Percentiles rank a stretch among this genome's conserved stretches.
Evolutionary conservation across 2,888 invertebrate genomes (phyloP).

Genomic region (Trypoxylon attenuatum): DNA sequence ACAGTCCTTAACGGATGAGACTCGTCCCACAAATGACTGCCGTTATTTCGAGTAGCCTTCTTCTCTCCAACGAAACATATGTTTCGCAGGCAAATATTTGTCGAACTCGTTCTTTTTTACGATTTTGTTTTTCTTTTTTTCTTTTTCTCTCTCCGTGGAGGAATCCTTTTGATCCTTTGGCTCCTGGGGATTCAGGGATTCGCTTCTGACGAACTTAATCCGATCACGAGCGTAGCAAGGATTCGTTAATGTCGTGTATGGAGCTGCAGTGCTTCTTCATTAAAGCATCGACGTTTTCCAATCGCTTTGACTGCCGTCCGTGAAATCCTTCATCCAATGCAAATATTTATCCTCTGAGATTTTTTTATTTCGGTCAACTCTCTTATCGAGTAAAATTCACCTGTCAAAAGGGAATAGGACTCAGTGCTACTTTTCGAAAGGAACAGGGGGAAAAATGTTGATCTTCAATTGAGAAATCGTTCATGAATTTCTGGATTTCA

Average conservation of each 20-base stretch:
- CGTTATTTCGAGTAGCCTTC: background rate
- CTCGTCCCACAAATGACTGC: background rate
- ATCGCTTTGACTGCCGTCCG: background rate
- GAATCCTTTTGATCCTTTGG: no score
- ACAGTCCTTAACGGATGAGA: constrained; percentile 8
- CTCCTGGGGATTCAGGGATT: no score
- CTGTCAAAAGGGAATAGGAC: no score
- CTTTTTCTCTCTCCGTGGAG: background rate
- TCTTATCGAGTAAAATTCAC: no score
- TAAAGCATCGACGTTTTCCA: background rate
- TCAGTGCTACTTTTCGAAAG: no score
- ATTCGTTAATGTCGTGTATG: background rate
- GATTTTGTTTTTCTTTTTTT: background rate
- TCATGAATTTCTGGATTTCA: no score
- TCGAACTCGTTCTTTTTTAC: background rate
- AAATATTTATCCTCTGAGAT: background rate
- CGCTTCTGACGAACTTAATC: no score
- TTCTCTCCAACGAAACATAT: background rate
- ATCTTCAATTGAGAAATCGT: no score
- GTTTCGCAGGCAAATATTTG: background rate
- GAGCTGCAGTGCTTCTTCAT: background rate
- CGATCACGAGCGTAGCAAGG: background rate
- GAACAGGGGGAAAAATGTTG: no score
- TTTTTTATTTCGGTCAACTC: no score
- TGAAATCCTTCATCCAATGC: background rate